Evolutionary conservation across 2,113 vertebrate species (phyloP).

Genomic region (Bubalus kerabau): DNA sequence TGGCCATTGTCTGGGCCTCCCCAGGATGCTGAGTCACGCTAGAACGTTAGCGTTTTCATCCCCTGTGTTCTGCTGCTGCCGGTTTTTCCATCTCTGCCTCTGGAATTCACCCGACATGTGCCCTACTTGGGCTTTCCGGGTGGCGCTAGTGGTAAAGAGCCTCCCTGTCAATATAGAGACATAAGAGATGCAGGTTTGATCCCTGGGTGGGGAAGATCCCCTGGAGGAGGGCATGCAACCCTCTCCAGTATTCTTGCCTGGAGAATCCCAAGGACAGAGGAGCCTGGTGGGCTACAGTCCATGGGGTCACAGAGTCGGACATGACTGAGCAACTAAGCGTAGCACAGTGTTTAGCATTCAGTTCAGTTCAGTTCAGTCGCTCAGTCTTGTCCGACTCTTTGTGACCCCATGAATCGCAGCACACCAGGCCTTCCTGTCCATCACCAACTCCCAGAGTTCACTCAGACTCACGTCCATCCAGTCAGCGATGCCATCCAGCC

Average conservation of each 20-base stretch:
- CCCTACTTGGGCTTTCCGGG: background rate
- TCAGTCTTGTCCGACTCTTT: too few species aligned
- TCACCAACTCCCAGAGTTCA: too few species aligned
- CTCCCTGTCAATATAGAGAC: background rate
- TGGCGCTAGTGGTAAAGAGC: background rate
- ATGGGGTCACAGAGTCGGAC: background rate
- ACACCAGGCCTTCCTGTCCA: too few species aligned
- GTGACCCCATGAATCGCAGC: too few species aligned
- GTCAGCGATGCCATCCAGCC: too few species aligned
- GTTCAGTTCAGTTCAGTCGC: too few species aligned
- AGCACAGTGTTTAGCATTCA: background rate
- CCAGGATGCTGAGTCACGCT: rapidly evolving
- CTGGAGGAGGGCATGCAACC: background rate
- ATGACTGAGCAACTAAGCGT: background rate
- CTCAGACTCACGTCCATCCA: too few species aligned
- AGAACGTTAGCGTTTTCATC: background rate
- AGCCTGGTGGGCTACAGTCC: background rate
- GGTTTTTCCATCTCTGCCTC: background rate
- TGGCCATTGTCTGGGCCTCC: background rate
- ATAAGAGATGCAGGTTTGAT: background rate
- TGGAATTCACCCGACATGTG: background rate
- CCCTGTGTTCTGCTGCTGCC: background rate
- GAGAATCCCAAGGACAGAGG: background rate
- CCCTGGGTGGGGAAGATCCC: background rate
- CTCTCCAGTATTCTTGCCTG: background rate